These are phyloP conservation scores for Varroa destructor DNA, from an alignment of 1,140 invertebrate species.

Conservation along the genomic window DNA sequence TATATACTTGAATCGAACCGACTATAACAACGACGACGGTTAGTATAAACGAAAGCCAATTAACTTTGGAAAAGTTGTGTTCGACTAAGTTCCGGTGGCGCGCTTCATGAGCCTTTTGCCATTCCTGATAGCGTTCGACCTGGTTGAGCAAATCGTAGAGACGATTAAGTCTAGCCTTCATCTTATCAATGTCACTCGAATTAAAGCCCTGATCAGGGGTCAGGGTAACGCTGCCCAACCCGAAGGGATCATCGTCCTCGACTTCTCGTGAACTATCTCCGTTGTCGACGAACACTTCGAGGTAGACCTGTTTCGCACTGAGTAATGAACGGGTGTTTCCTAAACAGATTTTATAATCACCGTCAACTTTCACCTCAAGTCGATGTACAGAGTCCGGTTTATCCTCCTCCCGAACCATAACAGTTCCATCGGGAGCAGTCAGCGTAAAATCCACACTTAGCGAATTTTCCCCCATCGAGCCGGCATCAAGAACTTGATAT, in stretches of 20 bases:
- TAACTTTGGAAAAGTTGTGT: conserved; percentile 56
- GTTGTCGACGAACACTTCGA: conserved; percentile 56
- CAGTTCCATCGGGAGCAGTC: conserved; percentile 8
- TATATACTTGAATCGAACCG: conserved; percentile 47
- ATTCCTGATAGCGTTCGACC: conserved; percentile 55
- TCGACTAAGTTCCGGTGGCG: conserved; percentile 64
- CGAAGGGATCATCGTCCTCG: conserved; percentile 44
- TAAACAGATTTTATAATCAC: conserved; percentile 65
- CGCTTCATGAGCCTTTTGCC: conserved; percentile 56
- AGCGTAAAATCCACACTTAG: conserved; percentile 36
- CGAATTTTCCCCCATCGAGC: neutral
- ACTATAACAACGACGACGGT: conserved; percentile 56
- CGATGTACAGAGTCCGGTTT: conserved; percentile 35
- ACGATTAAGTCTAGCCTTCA: neutral
- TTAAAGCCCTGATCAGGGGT: conserved; percentile 30
- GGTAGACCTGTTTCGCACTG: conserved; percentile 63
- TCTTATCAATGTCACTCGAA: conserved; percentile 31
- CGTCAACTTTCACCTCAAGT: conserved; percentile 43
- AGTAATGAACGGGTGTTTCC: conserved; percentile 67
- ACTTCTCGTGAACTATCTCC: conserved; percentile 4
- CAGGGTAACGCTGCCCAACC: conserved; percentile 32
- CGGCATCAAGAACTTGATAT: conserved; percentile 50
- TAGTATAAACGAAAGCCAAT: conserved; percentile 56
- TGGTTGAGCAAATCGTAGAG: conserved; percentile 46
- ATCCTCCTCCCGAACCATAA: neutral